Conservation (phyloP, 1,140 invertebrate genomes). For the Heterodera schachtii region DNA sequence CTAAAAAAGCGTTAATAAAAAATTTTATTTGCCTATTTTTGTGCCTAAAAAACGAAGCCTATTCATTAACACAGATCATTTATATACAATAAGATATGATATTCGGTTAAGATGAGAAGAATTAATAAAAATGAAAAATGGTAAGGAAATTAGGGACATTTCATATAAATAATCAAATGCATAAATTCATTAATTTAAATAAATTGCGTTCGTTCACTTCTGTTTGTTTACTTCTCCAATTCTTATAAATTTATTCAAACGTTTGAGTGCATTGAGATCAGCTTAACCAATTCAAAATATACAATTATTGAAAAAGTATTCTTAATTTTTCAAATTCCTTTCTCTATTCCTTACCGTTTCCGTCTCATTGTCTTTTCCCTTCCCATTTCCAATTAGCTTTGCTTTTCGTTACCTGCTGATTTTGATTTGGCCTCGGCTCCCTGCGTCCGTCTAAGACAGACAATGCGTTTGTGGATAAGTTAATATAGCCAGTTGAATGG, state of each 20-base stretch:
- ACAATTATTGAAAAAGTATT: no score
- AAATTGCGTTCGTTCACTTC: not conserved
- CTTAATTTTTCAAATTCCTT: not conserved
- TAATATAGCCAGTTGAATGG: not conserved
- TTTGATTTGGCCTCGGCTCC: not conserved
- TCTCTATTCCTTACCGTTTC: no score
- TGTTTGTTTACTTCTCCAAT: no score
- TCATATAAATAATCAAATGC: not conserved
- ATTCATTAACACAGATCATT: no score
- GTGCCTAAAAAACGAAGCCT: no score
- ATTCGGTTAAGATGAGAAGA: no score
- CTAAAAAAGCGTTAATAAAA: no score
- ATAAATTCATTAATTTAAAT: not conserved
- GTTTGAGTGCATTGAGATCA: constrained; percentile 10
- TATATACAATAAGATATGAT: no score
- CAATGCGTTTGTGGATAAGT: not conserved
- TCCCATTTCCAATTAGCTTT: no score
- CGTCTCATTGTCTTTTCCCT: no score
- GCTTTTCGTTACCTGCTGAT: not conserved
- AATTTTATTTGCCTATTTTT: no score
- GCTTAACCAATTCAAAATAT: not conserved
- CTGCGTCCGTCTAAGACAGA: not conserved
- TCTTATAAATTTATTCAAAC: not conserved
- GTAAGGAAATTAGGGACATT: not conserved
- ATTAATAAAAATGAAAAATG: constrained; percentile 1